phyloP scores from a whole-genome alignment of 1,140 invertebrate species.

The Drosophila orosa region DNA sequence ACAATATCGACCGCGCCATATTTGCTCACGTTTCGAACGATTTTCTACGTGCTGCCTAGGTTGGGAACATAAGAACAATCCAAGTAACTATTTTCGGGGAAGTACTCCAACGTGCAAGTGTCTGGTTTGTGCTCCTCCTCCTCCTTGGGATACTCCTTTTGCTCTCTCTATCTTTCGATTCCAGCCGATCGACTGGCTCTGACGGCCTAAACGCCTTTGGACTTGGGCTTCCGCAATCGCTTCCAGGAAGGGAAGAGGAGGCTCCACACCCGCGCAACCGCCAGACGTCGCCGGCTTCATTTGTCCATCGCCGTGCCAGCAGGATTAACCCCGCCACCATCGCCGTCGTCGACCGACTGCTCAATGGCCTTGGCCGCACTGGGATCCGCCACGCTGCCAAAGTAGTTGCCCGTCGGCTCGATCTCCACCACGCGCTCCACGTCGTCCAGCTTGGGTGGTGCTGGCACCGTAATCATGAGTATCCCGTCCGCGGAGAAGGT shows the following conservation, averaged over 20 bases:
- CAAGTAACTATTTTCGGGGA: conserved; percentile 24
- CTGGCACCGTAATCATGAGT: conserved; percentile 78
- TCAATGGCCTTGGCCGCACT: conserved; percentile 71
- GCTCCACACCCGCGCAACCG: conserved; percentile 56
- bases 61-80: conserved; percentile 58
- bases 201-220: conserved; percentile 63
- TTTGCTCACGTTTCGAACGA: conserved; percentile 69
- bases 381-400: conserved; percentile 72
- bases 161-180: conserved; percentile 11
- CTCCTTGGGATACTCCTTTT: neutral
- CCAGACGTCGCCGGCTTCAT: conserved; percentile 77
- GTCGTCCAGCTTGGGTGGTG: conserved; percentile 78
- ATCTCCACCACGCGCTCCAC: conserved; percentile 79
- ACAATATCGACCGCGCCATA: conserved; percentile 58
- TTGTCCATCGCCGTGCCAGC: conserved; percentile 68
- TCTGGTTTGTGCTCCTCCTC: conserved; percentile 16
- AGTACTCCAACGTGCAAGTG: conserved; percentile 36
- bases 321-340: conserved; percentile 60
- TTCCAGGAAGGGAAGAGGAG: conserved; percentile 37
- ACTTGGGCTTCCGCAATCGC: conserved; percentile 33
- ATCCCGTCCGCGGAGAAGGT: conserved; percentile 81
- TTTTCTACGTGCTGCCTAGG: conserved; percentile 62
- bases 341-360: conserved; percentile 31
- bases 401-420: conserved; percentile 75
- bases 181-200: conserved; percentile 62